Conservation (phyloP, 2,888 invertebrate genomes). For the Zaprionus lineosus region DNA sequence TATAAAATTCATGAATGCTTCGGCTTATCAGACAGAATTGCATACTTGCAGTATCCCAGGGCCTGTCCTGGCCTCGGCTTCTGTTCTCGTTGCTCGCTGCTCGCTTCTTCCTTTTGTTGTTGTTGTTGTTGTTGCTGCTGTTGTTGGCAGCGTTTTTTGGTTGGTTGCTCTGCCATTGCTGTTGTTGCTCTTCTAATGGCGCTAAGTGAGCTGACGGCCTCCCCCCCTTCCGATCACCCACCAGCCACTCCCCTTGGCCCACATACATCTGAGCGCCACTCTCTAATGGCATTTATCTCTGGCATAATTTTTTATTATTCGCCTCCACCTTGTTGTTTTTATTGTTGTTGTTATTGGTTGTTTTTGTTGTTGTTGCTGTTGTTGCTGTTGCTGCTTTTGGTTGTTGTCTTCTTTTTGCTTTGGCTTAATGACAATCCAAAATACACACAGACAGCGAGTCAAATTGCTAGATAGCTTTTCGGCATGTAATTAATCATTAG, state of each 20-base stretch:
- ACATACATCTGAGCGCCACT: slow-evolving; percentile 38
- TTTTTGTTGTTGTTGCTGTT: slow-evolving; percentile 8
- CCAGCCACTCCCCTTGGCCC: background rate
- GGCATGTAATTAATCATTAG: slow-evolving; percentile 76
- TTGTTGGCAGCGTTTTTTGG: slow-evolving; percentile 46
- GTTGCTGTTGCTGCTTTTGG: too few species aligned
- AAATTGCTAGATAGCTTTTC: slow-evolving; percentile 79
- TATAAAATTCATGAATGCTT: slow-evolving; percentile 81
- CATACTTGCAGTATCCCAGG: slow-evolving; percentile 78
- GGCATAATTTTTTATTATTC: slow-evolving; percentile 79
- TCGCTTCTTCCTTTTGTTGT: slow-evolving; percentile 25
- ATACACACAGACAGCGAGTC: slow-evolving; percentile 64
- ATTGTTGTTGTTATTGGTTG: slow-evolving; percentile 28
- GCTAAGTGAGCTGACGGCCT: slow-evolving; percentile 61
- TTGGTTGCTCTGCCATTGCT: slow-evolving; percentile 26
- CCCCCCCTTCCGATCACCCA: background rate
- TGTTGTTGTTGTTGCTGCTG: slow-evolving; percentile 33
- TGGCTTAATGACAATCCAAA: slow-evolving; percentile 74
- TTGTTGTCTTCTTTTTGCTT: slow-evolving; percentile 38
- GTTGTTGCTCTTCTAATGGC: slow-evolving; percentile 72
- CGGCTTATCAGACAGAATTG: slow-evolving; percentile 80
- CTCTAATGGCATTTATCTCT: slow-evolving; percentile 79
- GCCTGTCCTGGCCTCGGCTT: slow-evolving; percentile 9
- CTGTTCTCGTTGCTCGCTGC: slow-evolving; percentile 12
- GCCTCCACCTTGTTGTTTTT: slow-evolving; percentile 12